These are phyloP conservation scores for Natrix natrix DNA, from an alignment of 2,797 vertebrate species.

Conservation along the genomic window DNA sequence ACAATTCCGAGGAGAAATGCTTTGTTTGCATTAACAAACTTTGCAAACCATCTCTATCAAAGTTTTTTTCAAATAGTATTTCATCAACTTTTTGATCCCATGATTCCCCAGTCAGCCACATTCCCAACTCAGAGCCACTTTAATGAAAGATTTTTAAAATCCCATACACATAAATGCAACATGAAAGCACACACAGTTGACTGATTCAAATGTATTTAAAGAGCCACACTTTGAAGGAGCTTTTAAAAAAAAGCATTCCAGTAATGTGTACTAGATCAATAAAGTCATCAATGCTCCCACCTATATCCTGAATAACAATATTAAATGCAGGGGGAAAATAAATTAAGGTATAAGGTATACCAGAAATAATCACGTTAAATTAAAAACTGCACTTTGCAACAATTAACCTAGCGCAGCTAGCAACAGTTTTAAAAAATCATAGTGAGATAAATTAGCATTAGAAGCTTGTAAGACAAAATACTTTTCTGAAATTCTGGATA, in stretches of 20 bases:
- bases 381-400: not conserved
- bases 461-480: not conserved
- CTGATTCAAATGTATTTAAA: slow-evolving; percentile 7
- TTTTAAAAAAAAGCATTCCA: not conserved
- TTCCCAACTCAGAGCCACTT: slow-evolving; percentile 22
- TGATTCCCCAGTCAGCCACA: slow-evolving; percentile 17
- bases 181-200: not conserved
- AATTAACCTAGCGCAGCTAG: not conserved
- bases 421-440: not conserved
- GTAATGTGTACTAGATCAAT: not conserved
- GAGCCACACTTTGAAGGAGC: fast-evolving
- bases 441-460: not conserved
- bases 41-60: not conserved
- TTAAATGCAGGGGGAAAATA: not conserved
- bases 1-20: not conserved
- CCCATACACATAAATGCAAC: not conserved
- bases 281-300: not conserved
- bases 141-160: not conserved
- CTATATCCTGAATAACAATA: not conserved
- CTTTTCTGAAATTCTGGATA: not conserved
- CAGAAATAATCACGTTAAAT: not conserved
- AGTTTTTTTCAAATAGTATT: not conserved
- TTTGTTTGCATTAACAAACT: not conserved
- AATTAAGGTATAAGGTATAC: not conserved
- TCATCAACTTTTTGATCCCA: not conserved